Percentiles rank a stretch among this genome's conserved stretches.
phyloP scores from a whole-genome alignment of 2,113 vertebrate genomes.

The Ondatra zibethicus region DNA sequence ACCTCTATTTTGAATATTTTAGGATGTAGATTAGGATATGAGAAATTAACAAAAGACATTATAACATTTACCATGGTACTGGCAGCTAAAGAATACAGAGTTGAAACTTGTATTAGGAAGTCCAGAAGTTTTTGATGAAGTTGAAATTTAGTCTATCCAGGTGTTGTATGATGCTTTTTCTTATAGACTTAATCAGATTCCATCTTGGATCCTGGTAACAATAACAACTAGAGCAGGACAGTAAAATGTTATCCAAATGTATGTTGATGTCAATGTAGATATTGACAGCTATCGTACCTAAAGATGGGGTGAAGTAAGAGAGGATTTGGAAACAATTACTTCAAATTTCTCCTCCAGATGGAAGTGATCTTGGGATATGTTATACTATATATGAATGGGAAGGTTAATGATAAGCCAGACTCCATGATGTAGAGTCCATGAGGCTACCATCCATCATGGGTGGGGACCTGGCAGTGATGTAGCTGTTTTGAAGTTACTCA shows the following conservation, averaged over 20 bases:
- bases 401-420: not conserved
- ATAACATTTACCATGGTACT: not conserved
- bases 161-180: not conserved
- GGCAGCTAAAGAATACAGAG: not conserved
- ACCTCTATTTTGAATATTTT: not conserved
- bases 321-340: not conserved
- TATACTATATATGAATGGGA: not conserved
- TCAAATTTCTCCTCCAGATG: not conserved
- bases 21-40: not conserved
- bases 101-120: not conserved
- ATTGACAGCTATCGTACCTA: not conserved
- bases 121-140: not conserved
- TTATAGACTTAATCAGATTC: not conserved
- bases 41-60: not conserved
- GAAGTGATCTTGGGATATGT: not conserved
- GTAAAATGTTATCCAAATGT: not conserved
- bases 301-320: not conserved
- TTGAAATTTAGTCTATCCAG: not conserved
- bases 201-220: not conserved
- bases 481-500: not conserved
- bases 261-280: not conserved
- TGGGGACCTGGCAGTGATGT: not conserved
- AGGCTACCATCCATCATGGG: not conserved
- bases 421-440: not conserved
- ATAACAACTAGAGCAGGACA: not conserved